phyloP scores from a whole-genome alignment of 2,888 invertebrate species.

The Tetrapedia diversipes region DNA sequence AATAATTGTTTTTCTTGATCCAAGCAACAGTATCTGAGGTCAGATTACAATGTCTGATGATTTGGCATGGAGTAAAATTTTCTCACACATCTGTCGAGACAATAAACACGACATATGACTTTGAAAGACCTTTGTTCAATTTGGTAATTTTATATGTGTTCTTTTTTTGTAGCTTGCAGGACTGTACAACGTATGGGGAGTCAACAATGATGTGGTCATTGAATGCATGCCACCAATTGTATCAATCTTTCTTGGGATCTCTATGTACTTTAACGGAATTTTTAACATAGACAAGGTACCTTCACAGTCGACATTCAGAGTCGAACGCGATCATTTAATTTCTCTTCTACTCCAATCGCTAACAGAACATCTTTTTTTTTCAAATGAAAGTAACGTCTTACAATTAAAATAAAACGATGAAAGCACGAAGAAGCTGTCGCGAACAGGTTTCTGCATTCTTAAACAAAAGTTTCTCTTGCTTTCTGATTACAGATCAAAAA shows the following conservation, averaged over 20 bases:
- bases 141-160: not conserved
- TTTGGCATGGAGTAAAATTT: conserved; percentile 22
- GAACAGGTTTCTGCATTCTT: not conserved
- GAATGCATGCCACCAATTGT: conserved; percentile 1
- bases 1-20: not conserved
- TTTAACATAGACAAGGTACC: not conserved
- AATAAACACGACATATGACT: too few relatives aligned
- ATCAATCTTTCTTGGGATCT: not conserved
- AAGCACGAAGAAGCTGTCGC: not conserved
- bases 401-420: not conserved
- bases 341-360: too few relatives aligned
- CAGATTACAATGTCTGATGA: not conserved
- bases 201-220: not conserved
- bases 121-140: too few relatives aligned
- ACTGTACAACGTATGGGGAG: conserved; percentile 3
- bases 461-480: not conserved
- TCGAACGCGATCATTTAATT: not conserved
- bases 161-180: conserved; percentile 12
- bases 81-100: not conserved
- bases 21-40: not conserved
- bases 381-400: not conserved
- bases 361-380: not conserved
- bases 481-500: not conserved
- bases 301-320: not conserved
- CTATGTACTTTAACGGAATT: not conserved